These are phyloP conservation scores for Zaprionus lineosus DNA, from an alignment of 2,888 invertebrate genomes.

Conservation along the genomic window DNA sequence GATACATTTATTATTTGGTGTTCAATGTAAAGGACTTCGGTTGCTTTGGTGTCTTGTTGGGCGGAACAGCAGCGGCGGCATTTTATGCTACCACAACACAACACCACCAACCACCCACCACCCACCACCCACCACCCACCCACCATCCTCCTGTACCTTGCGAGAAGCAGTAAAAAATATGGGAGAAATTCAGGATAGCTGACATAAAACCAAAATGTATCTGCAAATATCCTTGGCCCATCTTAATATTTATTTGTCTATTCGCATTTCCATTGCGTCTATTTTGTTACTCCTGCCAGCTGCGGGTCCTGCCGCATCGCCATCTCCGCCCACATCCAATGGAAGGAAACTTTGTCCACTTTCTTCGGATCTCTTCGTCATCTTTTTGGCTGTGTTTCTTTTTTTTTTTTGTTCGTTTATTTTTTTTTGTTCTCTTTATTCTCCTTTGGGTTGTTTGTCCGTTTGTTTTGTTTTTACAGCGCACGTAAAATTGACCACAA, in stretches of 20 bases:
- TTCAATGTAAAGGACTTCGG: no score
- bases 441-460: slow-evolving; percentile 1
- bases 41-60: no score
- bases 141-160: neutral
- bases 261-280: slow-evolving; percentile 53
- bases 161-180: slow-evolving; percentile 48
- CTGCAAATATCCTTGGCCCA: slow-evolving; percentile 58
- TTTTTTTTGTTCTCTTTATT: neutral
- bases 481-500: slow-evolving; percentile 74
- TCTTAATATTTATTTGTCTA: slow-evolving; percentile 73
- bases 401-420: neutral
- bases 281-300: slow-evolving; percentile 27
- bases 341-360: no score
- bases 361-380: neutral
- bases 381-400: neutral
- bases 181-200: slow-evolving; percentile 31
- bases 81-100: slow-evolving; percentile 5
- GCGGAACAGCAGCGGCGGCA: slow-evolving; percentile 5
- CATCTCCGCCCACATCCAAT: no score
- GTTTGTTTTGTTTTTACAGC: slow-evolving; percentile 68
- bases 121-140: neutral
- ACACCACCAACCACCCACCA: neutral
- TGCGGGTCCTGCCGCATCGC: no score
- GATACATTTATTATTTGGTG: no score
- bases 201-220: slow-evolving; percentile 73